Conservation (phyloP, 2,113 vertebrate genomes). For the Phylloscopus whistleri region DNA sequence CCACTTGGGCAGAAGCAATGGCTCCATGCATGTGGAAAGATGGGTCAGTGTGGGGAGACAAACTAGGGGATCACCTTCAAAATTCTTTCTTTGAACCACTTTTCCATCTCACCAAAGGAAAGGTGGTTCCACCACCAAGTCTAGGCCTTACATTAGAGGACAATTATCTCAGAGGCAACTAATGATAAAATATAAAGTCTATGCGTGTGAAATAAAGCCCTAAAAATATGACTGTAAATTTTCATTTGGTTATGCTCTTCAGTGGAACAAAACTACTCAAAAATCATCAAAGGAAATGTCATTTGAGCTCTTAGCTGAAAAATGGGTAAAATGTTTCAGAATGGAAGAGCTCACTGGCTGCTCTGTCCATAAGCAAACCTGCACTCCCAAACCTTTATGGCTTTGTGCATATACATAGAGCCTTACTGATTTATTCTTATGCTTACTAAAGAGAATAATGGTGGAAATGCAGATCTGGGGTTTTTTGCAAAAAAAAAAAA, state of each 20-base stretch:
- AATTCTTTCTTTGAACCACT: background rate
- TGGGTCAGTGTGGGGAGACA: background rate
- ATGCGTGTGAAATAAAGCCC: fast-evolving
- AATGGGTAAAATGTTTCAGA: background rate
- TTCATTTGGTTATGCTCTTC: background rate
- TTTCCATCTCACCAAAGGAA: background rate
- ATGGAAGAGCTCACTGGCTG: background rate
- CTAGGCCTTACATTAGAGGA: background rate
- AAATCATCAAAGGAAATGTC: background rate
- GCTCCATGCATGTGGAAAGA: background rate
- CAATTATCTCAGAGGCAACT: background rate
- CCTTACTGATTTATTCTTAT: background rate
- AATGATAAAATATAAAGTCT: background rate
- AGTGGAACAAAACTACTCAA: background rate
- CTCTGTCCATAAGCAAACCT: background rate
- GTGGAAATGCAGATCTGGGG: background rate
- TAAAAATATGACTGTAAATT: background rate
- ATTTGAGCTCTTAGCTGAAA: background rate
- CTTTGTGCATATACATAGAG: background rate
- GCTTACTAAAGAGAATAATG: background rate
- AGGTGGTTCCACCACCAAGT: background rate
- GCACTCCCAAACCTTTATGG: background rate
- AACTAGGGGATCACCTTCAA: background rate
- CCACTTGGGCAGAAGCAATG: background rate
- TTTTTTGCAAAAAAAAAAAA: background rate